Evolutionary conservation across 2,888 invertebrate genomes (phyloP).

Genomic region (Electrophaes corylata): DNA sequence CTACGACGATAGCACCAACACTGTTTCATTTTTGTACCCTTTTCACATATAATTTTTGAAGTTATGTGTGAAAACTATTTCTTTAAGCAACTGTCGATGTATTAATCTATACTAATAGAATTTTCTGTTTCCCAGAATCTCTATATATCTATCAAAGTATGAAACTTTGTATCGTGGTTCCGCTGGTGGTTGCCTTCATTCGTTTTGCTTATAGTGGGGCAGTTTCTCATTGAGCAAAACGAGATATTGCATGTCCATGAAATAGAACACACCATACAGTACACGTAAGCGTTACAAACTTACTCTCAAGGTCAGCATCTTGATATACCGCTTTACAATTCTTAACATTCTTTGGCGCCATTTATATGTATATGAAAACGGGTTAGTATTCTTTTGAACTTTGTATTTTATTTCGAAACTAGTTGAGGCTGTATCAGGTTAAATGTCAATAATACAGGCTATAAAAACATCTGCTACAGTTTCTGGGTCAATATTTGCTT

Average conservation of each 20-base stretch:
- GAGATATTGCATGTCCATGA: conserved; percentile 46
- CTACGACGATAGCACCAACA: background rate
- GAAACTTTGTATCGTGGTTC: background rate
- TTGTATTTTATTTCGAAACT: conserved; percentile 6
- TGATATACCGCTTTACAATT: conserved; percentile 41
- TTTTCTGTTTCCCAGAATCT: no score
- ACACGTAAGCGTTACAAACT: conserved; percentile 43
- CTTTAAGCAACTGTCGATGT: no score
- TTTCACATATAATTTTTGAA: no score
- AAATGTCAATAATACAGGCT: conserved; percentile 27
- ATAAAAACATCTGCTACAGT: conserved; percentile 20
- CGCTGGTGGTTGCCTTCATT: conserved; percentile 33
- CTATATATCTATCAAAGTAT: no score
- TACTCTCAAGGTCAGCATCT: conserved; percentile 52
- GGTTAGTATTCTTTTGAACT: conserved; percentile 13
- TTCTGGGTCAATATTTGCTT: conserved; percentile 25
- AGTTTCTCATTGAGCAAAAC: conserved; percentile 35
- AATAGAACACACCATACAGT: conserved; percentile 40
- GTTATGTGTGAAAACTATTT: no score
- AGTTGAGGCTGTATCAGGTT: conserved; percentile 5
- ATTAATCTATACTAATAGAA: no score
- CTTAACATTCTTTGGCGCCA: conserved; percentile 21
- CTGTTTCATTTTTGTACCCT: background rate
- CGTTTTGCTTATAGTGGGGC: conserved; percentile 35
- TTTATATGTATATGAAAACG: conserved; percentile 18